Percentiles rank a stretch among this genome's conserved stretches.
Evolutionary conservation across 2,113 vertebrate species (phyloP).

Genomic region (Chaetodon auriga): DNA sequence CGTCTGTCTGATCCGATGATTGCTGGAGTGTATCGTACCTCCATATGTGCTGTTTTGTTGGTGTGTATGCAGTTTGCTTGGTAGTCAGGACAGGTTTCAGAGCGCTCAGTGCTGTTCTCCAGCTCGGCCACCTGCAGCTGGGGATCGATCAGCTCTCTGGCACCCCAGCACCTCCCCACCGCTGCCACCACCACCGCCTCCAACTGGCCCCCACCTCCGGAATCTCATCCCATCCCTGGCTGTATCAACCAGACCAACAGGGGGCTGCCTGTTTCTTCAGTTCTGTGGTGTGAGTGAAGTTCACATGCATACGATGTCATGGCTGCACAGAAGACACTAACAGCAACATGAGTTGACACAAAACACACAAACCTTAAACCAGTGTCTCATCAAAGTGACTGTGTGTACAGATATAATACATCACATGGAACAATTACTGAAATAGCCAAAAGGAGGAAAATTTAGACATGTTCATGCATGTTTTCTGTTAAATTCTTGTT

Average conservation of each 20-base stretch:
- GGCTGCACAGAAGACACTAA: constrained; percentile 12
- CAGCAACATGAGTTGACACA: constrained; percentile 10
- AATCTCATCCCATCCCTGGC: constrained; percentile 40
- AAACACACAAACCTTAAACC: constrained; percentile 18
- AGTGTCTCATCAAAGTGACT: background rate
- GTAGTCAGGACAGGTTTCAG: constrained; percentile 72
- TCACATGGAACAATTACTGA: background rate
- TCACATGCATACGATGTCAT: constrained; percentile 46
- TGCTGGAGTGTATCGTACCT: constrained; percentile 22
- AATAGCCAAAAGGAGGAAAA: background rate
- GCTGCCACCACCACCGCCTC: background rate
- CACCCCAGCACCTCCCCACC: constrained; percentile 22
- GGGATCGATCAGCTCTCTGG: constrained; percentile 77
- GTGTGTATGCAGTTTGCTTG: constrained; percentile 60
- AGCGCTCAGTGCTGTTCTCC: constrained; percentile 57
- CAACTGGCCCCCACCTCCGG: constrained; percentile 37
- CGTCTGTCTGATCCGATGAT: constrained; percentile 37
- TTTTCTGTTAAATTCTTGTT: too few relatives aligned
- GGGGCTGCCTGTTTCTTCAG: constrained; percentile 62
- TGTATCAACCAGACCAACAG: constrained; percentile 54
- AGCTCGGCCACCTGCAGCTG: constrained; percentile 78
- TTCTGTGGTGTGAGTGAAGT: constrained; percentile 53
- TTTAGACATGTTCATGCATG: background rate
- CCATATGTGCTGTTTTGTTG: constrained; percentile 30
- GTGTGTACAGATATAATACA: background rate